Conservation (phyloP, 2,888 invertebrate genomes). For the Pseudococcus viburni region DNA sequence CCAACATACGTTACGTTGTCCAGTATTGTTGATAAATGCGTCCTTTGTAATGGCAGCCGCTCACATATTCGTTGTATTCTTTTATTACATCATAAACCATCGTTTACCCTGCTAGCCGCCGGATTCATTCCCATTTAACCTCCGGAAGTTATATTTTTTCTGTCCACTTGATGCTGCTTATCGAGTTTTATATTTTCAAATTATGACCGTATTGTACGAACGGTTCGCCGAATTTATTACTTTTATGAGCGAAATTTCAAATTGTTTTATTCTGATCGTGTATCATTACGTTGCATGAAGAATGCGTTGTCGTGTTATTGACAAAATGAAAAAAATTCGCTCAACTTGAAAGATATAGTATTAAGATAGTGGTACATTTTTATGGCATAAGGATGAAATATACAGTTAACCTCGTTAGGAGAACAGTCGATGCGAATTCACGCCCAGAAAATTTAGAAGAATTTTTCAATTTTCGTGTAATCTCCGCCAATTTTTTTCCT, state of each 20-base stretch:
- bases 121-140: slow-evolving; percentile 1
- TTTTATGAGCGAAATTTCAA: slow-evolving; percentile 25
- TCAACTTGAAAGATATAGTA: background rate
- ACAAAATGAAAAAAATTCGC: background rate
- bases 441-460: background rate
- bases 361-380: background rate
- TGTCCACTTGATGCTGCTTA: slow-evolving; percentile 42
- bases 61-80: slow-evolving; percentile 12
- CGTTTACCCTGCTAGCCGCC: slow-evolving; percentile 1
- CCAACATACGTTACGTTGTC: slow-evolving; percentile 41
- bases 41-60: slow-evolving; percentile 27
- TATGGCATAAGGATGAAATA: background rate
- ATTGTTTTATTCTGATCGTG: slow-evolving; percentile 25
- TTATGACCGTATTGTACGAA: background rate
- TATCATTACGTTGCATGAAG: slow-evolving; percentile 1
- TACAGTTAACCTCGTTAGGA: background rate
- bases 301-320: background rate
- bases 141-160: slow-evolving; percentile 37
- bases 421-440: background rate
- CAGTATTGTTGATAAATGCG: slow-evolving; percentile 50
- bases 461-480: background rate
- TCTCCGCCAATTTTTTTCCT: background rate
- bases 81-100: slow-evolving; percentile 49
- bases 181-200: slow-evolving; percentile 18
- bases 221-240: slow-evolving; percentile 16